Base-by-base conservation (phyloP, 1,140 invertebrate species). In the Antheraea pernyi region DNA sequence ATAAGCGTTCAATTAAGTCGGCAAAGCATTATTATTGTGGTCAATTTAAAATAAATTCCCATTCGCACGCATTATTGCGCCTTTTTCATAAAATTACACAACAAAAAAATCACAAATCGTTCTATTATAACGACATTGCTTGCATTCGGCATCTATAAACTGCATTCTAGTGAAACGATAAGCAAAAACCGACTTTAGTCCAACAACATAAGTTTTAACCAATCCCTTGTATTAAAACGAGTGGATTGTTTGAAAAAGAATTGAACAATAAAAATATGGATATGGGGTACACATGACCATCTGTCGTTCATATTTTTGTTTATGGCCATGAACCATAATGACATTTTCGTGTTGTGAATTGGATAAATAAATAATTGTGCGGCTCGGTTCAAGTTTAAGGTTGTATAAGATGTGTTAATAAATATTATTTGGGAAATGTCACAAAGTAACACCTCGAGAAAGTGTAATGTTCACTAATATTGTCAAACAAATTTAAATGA, bases 251-350 rank as follows among this genome's bases (percentile, higher is more conserved):
- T 80, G 77, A 72, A 22, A 69, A 53, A 53, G 46, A 13, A 53
- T 53, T 53, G 79, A 77, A 82, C 81, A 81, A 83, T 77, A 79
- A 74, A 78, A 78, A 78, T 80, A 79, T 77, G 74, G 75, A 73
- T 63, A 74, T 77, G 72, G 80, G 82, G 79, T 68, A 64, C 9
- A 53, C 74, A 72, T 73, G 73, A 69, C 80, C 85, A 88, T 88
- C 85, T 88, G 85, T 86, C 82, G 78, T 73, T 46, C 64, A 74
- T 37, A 37, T 79, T 79, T 78, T 78, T 72, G 70, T 77, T 71
- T 77, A 78, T 80, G 72, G 71, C 77, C 75, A 13, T 74, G 75
- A 73, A 77, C 76, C 46, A 53, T 80, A 81, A 83, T 84, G 81
- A 77, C 77, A 75, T 80, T 84, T 82, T 74, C 77, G 73, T 81